Conservation (phyloP, 1,140 invertebrate species). For the Ostrea edulis region DNA sequence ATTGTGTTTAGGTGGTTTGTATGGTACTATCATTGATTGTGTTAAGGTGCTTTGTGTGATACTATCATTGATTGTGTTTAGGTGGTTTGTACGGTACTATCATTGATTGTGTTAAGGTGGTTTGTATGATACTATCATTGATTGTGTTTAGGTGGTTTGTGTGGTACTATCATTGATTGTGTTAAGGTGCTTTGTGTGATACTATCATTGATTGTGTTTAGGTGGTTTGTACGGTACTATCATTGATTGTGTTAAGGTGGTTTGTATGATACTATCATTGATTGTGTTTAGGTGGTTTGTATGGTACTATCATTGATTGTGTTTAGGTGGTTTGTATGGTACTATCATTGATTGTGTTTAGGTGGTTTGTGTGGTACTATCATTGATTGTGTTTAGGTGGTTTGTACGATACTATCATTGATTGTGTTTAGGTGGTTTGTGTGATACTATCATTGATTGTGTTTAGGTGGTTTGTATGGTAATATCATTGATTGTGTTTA, state of each 20-base stretch:
- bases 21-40: constrained; percentile 67
- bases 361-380: constrained; percentile 73
- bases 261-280: constrained; percentile 70
- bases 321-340: constrained; percentile 70
- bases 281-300: constrained; percentile 63
- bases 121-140: constrained; percentile 70
- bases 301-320: constrained; percentile 67
- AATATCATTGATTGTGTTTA: constrained; percentile 55
- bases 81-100: constrained; percentile 73
- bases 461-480: constrained; percentile 70
- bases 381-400: constrained; percentile 61
- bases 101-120: constrained; percentile 61
- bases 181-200: constrained; percentile 69
- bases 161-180: constrained; percentile 67
- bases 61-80: constrained; percentile 55
- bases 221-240: constrained; percentile 73
- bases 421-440: constrained; percentile 63
- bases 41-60: constrained; percentile 69
- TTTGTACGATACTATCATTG: constrained; percentile 69
- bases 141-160: constrained; percentile 63
- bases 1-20: constrained; percentile 63
- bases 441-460: constrained; percentile 67
- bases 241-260: constrained; percentile 61
- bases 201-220: constrained; percentile 55
- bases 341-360: constrained; percentile 55